Evolutionary conservation across 1,140 invertebrate species (phyloP).

Genomic region (Vanessa tameamea): DNA sequence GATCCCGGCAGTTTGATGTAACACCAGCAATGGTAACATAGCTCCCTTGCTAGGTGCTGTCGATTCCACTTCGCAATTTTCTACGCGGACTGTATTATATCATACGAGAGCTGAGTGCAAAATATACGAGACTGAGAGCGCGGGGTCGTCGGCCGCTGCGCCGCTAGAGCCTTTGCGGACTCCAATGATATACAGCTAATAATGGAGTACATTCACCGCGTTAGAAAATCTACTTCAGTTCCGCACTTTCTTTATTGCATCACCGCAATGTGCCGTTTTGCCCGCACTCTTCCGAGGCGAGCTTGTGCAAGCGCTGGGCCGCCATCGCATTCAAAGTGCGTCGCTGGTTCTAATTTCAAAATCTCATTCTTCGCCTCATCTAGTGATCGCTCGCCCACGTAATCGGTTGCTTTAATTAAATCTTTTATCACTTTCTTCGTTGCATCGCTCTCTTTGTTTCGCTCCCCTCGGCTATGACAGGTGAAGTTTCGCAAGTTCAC

Average conservation of each 20-base stretch:
- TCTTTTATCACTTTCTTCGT: slow-evolving; percentile 66
- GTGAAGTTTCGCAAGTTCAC: slow-evolving; percentile 77
- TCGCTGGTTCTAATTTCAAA: slow-evolving; percentile 55
- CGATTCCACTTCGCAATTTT: slow-evolving; percentile 59
- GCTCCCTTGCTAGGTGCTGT: slow-evolving; percentile 40
- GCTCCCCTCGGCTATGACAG: slow-evolving; percentile 66
- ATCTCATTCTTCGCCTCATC: slow-evolving; percentile 46
- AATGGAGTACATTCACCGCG: slow-evolving; percentile 76
- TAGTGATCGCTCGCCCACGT: slow-evolving; percentile 36
- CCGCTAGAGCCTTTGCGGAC: slow-evolving; percentile 61
- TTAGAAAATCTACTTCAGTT: slow-evolving; percentile 77
- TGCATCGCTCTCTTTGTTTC: slow-evolving; percentile 59
- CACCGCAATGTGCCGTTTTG: slow-evolving; percentile 70
- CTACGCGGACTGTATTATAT: slow-evolving; percentile 62
- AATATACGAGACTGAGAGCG: slow-evolving; percentile 52
- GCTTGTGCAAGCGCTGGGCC: slow-evolving; percentile 63
- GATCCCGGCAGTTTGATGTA: slow-evolving; percentile 65
- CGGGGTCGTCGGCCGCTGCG: slow-evolving; percentile 71
- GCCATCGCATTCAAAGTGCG: slow-evolving; percentile 51
- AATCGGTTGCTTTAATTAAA: slow-evolving; percentile 42
- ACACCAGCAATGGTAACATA: slow-evolving; percentile 42
- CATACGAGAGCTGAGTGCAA: slow-evolving; percentile 58
- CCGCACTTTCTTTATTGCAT: slow-evolving; percentile 80
- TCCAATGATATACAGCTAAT: slow-evolving; percentile 74
- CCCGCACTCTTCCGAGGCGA: slow-evolving; percentile 69